Evolutionary conservation across 2,888 invertebrate species (phyloP).

Genomic region (Macrophya annulata): DNA sequence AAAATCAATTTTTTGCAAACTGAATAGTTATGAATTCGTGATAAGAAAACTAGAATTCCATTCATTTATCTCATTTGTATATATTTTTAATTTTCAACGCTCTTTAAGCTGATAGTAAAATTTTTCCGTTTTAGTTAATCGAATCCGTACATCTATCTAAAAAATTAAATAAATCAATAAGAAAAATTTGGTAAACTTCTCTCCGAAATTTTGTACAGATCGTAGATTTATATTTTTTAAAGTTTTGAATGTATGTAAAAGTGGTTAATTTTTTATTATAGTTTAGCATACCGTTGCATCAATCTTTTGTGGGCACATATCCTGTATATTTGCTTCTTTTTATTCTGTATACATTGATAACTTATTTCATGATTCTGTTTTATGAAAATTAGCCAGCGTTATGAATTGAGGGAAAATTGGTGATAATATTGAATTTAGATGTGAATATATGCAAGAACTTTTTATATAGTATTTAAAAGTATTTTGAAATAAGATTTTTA

Average conservation of each 20-base stretch:
- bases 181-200: neutral
- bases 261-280: neutral
- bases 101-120: neutral
- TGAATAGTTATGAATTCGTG: conserved; percentile 25
- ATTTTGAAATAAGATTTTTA: conserved; percentile 27
- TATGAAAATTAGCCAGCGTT: neutral
- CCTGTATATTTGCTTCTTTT: conserved; percentile 8
- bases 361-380: neutral
- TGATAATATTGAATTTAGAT: conserved; percentile 41
- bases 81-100: neutral
- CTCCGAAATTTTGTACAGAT: neutral
- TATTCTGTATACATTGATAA: neutral
- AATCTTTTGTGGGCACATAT: neutral
- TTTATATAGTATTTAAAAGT: neutral
- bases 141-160: neutral
- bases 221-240: neutral
- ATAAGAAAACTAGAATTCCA: conserved; percentile 2
- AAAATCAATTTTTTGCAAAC: neutral
- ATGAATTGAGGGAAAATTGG: conserved; percentile 42
- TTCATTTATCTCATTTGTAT: neutral
- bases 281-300: neutral
- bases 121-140: neutral
- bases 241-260: neutral
- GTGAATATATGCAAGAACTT: conserved; percentile 32
- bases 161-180: neutral